Evolutionary conservation across 2,888 invertebrate genomes (phyloP), one percentile per base, ranked within the genome.

Genomic region (Phengaris alcon): DNA sequence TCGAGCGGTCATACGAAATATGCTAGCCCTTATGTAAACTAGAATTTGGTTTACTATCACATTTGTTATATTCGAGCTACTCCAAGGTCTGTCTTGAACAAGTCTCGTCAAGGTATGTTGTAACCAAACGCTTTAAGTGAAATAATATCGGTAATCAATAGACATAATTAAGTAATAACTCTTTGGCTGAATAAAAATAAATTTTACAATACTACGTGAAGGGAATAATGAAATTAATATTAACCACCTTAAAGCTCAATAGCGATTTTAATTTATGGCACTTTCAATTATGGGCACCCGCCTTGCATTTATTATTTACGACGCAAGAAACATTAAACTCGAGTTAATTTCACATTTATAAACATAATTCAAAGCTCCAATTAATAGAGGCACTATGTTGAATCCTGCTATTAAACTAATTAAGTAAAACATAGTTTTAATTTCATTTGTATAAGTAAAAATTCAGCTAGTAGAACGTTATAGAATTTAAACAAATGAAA

Each of bases 1-100:
- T 84, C 76, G 77, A 82, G 80, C 80, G 84, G 85, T 84, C 84
- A 81, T 78, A 79, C 80, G 77, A 81, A 82, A 81, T 81, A 81
- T 54, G 72, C 72, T 35, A 79, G 78, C 77, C 79, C 77, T 74
- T 75, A 78, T 78, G 77, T 77, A 78, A 77, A 77, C 76, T 73
- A 35, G 22, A 72, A 12, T 54, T 72, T 22, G 72, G 72, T 72
- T 52, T 12, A 52, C 52, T 54, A 22, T 72, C 52, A 12, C 72
- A 35, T 72, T 54, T 35, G 72, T 72, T 72, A 54, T 72, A 72
- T 44, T 72, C 35, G 13, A 6, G 35, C 35, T 4, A 64, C 64
- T 44, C 64, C 35, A 12, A 64, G 35, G 59, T 10, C 59, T 15
- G 10, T 44, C 35, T 44, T 8, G 7, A 48, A 46, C 46, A 46